Conservation (phyloP, 92 coral and sea anemone species). For the Paragorgia papillata region DNA sequence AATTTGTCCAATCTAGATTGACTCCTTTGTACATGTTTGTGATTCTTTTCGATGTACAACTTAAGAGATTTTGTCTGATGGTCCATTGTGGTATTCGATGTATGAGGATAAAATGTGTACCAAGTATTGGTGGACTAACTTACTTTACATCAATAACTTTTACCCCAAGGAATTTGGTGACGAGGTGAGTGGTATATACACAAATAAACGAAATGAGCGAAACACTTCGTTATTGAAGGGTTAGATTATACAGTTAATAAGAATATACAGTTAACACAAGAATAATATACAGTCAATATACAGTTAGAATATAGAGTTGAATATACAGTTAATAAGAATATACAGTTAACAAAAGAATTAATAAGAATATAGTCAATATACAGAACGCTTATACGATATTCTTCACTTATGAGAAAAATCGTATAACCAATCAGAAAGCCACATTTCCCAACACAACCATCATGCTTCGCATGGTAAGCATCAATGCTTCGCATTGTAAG, state of each 20-base stretch:
- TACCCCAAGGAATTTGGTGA: no score
- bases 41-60: slow-evolving; percentile 31
- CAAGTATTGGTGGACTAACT: slow-evolving; percentile 56
- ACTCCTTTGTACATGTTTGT: slow-evolving; percentile 57
- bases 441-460: no score
- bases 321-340: neutral
- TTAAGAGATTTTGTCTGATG: slow-evolving; percentile 42
- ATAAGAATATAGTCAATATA: neutral
- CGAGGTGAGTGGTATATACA: no score
- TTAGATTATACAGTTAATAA: no score
- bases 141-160: slow-evolving; percentile 46
- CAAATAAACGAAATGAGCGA: no score
- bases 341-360: neutral
- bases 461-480: no score
- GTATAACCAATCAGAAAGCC: no score
- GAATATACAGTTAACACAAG: neutral
- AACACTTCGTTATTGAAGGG: no score
- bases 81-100: slow-evolving; percentile 30
- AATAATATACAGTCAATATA: neutral
- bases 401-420: no score
- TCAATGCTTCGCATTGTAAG: no score
- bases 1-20: slow-evolving; percentile 52
- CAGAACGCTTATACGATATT: no score
- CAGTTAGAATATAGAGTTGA: no score
- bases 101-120: slow-evolving; percentile 25